Evolutionary conservation across 2,888 invertebrate species (phyloP), one percentile per base, ranked within the genome.

Genomic region (Morpho achilles): DNA sequence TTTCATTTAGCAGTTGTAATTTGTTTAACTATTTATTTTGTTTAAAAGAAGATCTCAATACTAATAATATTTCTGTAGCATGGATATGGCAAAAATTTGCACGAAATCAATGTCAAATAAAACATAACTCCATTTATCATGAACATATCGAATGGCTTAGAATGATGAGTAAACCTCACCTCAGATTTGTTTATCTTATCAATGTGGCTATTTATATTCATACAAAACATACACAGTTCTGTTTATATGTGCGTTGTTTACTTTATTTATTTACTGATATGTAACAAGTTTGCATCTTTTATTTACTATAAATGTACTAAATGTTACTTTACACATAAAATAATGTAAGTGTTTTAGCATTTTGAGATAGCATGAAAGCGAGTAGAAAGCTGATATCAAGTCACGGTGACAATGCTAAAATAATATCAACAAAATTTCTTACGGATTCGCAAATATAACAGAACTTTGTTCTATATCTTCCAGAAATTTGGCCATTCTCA

Each of bases 381-480:
- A 32, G 47, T 22, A 16, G 41, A 63, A 61, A 73, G 73, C 73
- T 64, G 65, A 63, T 63, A 58, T 69, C 74, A 75, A 79, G 67
- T 68, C 73, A 80, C 77, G 73, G 61, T 71, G 67, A 80, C 74
- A 69, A 43, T 70, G 71, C 73, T 74, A 62, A 63, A 68, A 66
- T 68, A 51, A 66, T 73, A 62, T 67, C 64, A 68, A 63, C 39
- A 32, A 64, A 70, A 77, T 69, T 69, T 82, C 88, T 88, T 88
- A 88, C 89, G 80, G 78, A 63, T 83, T 85, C 42, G 80, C 73
- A 77, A 83, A 77, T 77, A 84, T 77, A 68, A 88, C 69, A 59
- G 83, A 77, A 69, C 75, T 76, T 60, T 80, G 65, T 69, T 81
- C 82, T 85, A 88, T 87, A 57, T 70, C 75, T 71, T 72, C 67